Percentiles rank a stretch among this genome's conserved stretches.
phyloP scores from a whole-genome alignment of 2,113 vertebrate species.

The Noturus placidus region DNA sequence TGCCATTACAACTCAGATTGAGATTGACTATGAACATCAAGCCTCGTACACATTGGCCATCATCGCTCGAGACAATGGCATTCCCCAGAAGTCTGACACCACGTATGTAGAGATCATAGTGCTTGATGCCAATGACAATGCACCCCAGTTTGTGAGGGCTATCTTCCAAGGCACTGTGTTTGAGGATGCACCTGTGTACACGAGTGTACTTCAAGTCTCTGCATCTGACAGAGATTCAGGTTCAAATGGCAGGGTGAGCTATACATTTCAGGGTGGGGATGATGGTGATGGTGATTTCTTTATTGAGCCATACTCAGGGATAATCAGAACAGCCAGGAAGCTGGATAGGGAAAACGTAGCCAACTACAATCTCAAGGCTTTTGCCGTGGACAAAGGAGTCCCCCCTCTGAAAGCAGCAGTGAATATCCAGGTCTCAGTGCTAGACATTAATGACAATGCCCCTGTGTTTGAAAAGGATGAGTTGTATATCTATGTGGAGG shows the following conservation, averaged over 20 bases:
- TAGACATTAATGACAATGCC: slow-evolving; percentile 86
- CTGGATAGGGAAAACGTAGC: slow-evolving; percentile 84
- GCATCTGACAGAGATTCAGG: slow-evolving; percentile 83
- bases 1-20: slow-evolving; percentile 79
- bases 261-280: slow-evolving; percentile 83
- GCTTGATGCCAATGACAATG: slow-evolving; percentile 84
- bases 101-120: slow-evolving; percentile 85
- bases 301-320: slow-evolving; percentile 84
- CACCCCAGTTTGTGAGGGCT: slow-evolving; percentile 77
- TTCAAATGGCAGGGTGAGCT: slow-evolving; percentile 82
- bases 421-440: slow-evolving; percentile 79
- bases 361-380: slow-evolving; percentile 77
- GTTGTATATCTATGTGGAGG: slow-evolving; percentile 80
- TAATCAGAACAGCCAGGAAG: slow-evolving; percentile 81
- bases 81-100: slow-evolving; percentile 85
- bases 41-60: slow-evolving; percentile 84
- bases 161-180: slow-evolving; percentile 81
- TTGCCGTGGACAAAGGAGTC: slow-evolving; percentile 81
- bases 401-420: slow-evolving; percentile 78
- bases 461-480: slow-evolving; percentile 86
- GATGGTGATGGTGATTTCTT: slow-evolving; percentile 87
- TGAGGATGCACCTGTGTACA: slow-evolving; percentile 80
- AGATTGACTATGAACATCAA: slow-evolving; percentile 85
- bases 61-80: slow-evolving; percentile 82
- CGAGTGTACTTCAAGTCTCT: slow-evolving; percentile 83